These are phyloP conservation scores for Lepidurus arcticus DNA, from an alignment of 1,140 invertebrate species.

Conservation along the genomic window DNA sequence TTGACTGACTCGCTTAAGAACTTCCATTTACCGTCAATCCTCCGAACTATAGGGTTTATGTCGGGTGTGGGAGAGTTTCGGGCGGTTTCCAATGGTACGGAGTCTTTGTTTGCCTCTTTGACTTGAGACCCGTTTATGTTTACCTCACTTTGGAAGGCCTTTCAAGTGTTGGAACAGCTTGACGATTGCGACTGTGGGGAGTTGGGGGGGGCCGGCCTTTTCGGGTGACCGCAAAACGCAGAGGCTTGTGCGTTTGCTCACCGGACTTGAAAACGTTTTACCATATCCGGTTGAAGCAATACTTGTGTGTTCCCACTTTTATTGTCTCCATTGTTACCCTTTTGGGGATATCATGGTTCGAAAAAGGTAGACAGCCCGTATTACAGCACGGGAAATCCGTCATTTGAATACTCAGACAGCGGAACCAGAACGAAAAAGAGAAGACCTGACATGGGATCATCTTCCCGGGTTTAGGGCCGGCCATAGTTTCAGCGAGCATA, in stretches of 20 bases:
- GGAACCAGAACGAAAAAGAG: not conserved
- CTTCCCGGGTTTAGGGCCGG: too few species aligned
- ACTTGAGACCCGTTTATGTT: too few species aligned
- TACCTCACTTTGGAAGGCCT: too few species aligned
- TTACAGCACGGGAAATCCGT: not conserved
- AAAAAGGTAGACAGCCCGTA: not conserved
- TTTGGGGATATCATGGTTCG: not conserved
- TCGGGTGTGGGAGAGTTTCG: too few species aligned
- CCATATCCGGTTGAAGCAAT: not conserved
- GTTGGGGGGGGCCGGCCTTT: too few species aligned
- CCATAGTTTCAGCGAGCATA: too few species aligned
- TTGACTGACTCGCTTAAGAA: not conserved
- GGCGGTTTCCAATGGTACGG: too few species aligned
- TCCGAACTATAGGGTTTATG: not conserved
- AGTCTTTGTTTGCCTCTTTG: too few species aligned
- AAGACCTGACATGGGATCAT: not conserved
- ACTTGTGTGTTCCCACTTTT: not conserved
- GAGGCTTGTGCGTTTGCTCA: not conserved
- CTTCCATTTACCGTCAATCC: not conserved
- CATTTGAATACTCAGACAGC: slow-evolving; percentile 1
- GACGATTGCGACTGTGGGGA: too few species aligned
- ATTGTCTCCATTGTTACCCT: not conserved
- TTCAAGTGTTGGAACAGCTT: too few species aligned
- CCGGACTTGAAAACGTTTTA: slow-evolving; percentile 18
- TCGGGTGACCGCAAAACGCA: not conserved